Evolutionary conservation across 2,113 vertebrate genomes (phyloP), one percentile per base, ranked within the genome.

Genomic region (Pseudolaguvia tuberculata): DNA sequence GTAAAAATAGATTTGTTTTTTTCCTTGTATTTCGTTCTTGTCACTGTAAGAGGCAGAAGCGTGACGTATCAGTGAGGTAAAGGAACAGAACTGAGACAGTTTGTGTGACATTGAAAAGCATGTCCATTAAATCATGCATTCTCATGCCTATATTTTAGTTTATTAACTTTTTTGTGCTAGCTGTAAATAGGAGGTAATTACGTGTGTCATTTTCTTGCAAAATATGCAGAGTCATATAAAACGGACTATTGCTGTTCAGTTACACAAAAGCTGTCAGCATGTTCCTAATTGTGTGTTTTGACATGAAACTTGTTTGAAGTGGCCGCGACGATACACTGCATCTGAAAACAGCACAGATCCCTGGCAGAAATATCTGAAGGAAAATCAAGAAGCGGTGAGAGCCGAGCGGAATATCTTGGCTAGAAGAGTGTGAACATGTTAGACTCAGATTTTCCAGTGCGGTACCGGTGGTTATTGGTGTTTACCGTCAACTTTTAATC

Each of bases 221-320:
- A 18, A 25, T 50, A 20, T 17, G 1, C 63, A 4, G 23, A 27
- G 69, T 25, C 6, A 2, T 21, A 18, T 69, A 5, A 13, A 13
- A 8, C 5, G 18, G 14, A n/a, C n/a, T 59, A 52, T 73, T 59
- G 21, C 20, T 67, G 66, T 51, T 69, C 58, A 25, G 11, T 51
- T 39, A 70, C 84, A 73, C 80, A 77, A 73, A 81, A 77, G 78
- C 73, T 81, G 84, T 77, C 82, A 78, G 82, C 73, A 76, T 58
- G 74, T 69, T 81, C 70, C 66, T 86, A 82, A 88, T 88, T 85
- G 80, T 67, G 71, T 80, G 75, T 84, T n/a, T 84, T 85, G 85
- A 85, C 82, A 79, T 70, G 72, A 73, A 70, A 72, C 73, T 72
- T 18, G 51, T 80, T 78, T 85, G 82, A 78, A 80, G 83, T 81